A percentile compares a stretch with the other conserved stretches of the same genome.
Conservation (phyloP, 2,797 vertebrate species). For the Typhlichthys eigenmanni region DNA sequence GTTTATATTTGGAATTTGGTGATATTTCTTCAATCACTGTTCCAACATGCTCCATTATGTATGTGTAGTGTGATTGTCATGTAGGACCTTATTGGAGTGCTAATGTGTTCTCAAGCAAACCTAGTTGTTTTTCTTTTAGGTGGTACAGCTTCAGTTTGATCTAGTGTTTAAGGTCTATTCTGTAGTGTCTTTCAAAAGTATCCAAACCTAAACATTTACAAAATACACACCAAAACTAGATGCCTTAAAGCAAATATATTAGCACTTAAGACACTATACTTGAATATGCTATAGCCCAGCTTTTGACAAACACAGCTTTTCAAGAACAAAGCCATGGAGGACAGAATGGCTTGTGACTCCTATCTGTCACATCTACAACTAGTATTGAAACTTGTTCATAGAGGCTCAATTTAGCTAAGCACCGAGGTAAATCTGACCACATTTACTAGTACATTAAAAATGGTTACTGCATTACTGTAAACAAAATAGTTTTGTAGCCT, state of each 20-base stretch:
- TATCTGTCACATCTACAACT: conserved; percentile 6
- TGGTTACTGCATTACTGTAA: not conserved
- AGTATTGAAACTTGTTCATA: not conserved
- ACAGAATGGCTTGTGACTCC: conserved; percentile 23
- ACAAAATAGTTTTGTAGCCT: not conserved
- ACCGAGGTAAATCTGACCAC: conserved; percentile 7
- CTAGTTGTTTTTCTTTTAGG: conserved; percentile 13
- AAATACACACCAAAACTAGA: conserved; percentile 33
- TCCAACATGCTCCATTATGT: not conserved
- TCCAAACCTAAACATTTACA: conserved; percentile 23
- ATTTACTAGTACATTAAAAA: conserved; percentile 7
- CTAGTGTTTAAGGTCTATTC: conserved; percentile 27
- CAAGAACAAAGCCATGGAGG: conserved; percentile 32
- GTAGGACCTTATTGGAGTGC: conserved; percentile 25
- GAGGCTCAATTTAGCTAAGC: conserved; percentile 1
- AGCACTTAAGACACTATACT: conserved; percentile 38
- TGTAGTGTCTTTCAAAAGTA: conserved; percentile 15
- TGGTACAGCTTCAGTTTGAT: conserved; percentile 33
- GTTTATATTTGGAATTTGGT: conserved; percentile 4
- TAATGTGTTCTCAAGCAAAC: conserved; percentile 15
- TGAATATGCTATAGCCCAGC: conserved; percentile 34
- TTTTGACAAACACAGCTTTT: conserved; percentile 21
- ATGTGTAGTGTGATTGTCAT: conserved; percentile 38
- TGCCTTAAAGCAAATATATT: conserved; percentile 17
- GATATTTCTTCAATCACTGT: not conserved